Evolutionary conservation across 2,888 invertebrate genomes (phyloP), one percentile per base, ranked within the genome.

Genomic region (Latrodectus hesperus): DNA sequence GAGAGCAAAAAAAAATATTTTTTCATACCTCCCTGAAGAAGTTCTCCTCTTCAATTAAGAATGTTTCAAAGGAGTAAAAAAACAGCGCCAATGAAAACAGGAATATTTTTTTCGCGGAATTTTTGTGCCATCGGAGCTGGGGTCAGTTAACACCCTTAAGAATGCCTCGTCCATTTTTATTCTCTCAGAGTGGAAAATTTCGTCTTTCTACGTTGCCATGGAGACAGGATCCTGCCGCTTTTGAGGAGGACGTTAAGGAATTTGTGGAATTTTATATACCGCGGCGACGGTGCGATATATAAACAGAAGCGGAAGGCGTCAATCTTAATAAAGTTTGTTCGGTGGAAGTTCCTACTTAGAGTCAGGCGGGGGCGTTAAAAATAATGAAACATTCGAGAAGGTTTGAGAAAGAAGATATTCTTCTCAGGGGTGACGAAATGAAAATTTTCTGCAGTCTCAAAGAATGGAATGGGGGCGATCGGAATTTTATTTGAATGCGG

Each of bases 271-370:
- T 68, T 71, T 71, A 71, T 71, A 68, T 68, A 55, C 22, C 17
- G 75, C 64, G 75, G 12, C 64, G n/a, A 16, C 26, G 12, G 67
- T 17, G 16, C 22, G 67, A 17, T 16, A 68, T 68, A 71, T 49
- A 51, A 49, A 71, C 38, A 64, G 16, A 49, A 16, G 49, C 76
- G 64, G 55, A 77, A 53, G 17, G 16, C 71, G 79, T 79, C 79
- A 71, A 79, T 79, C 79, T 71, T 79, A 71, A 79, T 79, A 79
- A 79, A 79, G 79, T 71, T 71, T 68, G 17, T 49, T 11, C 77
- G 14, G 12, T 60, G 60, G n/a, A 60, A 16, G 12, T 11, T 9
- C 71, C 26, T 71, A 68, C 22, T 22, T 52, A 9, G 6, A 22
- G 53, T 22, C 12, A 51, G 11, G 17, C 22, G 55, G 22, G 22